phyloP scores from a whole-genome alignment of 2,888 invertebrate genomes.

The Phengaris arion region DNA sequence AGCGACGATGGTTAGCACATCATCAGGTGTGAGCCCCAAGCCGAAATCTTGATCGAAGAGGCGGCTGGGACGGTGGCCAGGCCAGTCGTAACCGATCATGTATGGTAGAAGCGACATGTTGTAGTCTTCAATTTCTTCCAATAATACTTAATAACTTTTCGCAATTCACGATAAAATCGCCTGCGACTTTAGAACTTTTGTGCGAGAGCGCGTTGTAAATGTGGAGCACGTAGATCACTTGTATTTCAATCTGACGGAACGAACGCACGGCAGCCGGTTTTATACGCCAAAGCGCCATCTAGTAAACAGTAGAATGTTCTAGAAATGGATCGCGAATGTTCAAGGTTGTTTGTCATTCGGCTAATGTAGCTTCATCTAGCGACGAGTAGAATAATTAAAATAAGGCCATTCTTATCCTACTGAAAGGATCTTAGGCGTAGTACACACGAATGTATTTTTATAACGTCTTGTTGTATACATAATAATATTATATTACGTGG shows the following conservation, averaged over 20 bases:
- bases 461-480: background rate
- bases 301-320: slow-evolving; percentile 48
- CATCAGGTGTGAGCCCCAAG: slow-evolving; percentile 58
- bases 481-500: background rate
- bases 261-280: slow-evolving; percentile 38
- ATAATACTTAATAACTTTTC: background rate
- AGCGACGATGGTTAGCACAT: slow-evolving; percentile 52
- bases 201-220: slow-evolving; percentile 29
- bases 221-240: slow-evolving; percentile 37
- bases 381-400: slow-evolving; percentile 31
- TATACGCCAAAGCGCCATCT: slow-evolving; percentile 55
- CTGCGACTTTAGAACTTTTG: background rate
- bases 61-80: slow-evolving; percentile 47
- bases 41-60: slow-evolving; percentile 67
- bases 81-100: slow-evolving; percentile 47
- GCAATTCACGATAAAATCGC: background rate
- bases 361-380: slow-evolving; percentile 33
- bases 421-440: background rate
- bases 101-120: slow-evolving; percentile 58
- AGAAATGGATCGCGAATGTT: slow-evolving; percentile 30
- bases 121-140: background rate
- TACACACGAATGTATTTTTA: background rate
- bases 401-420: slow-evolving; percentile 32
- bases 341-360: slow-evolving; percentile 7
- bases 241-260: slow-evolving; percentile 41